Base-by-base conservation (phyloP, 2,113 vertebrate genomes). In the Pardalotus punctatus region DNA sequence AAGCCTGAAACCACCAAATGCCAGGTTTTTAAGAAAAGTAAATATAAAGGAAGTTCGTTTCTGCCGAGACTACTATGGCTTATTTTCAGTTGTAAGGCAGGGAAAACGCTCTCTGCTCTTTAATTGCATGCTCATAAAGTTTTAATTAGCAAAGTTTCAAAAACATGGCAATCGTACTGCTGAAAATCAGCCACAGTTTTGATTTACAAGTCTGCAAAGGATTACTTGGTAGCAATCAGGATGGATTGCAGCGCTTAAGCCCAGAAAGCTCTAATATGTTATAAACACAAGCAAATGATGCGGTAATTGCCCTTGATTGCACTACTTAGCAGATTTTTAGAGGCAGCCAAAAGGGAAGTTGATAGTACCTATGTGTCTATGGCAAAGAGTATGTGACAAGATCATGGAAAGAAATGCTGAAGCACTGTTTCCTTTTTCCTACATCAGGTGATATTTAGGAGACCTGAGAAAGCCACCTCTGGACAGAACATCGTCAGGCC, bases 191-290 rank as follows among this genome's bases (percentile, higher is more conserved):
- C 82, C 92, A 88, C 66, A 87, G 91, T 96, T 97, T 95, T 96
- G 84, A 96, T 97, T 97, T 96, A 92, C 40, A 96, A 93, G 92
- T 90, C 97, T 98, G 97, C 74, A 96, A 98, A 96, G 73, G 90
- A 97, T 97, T 96, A 97, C 45, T 97, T 95, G 94, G 97, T 97
- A 97, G 96, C 96, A 98, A 94, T 96, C 96, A 95, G 87, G 83
- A 94, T 58, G 92, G 91, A 95, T 76, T 94, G 79, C 62, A 95
- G 57, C 64, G 36, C 88, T 93, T 95, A 96, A 89, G 67, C 91
- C 84, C 93, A 97, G 91, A 97, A 86, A 82, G 40, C 90, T 95
- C 78, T 94, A 96, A 92, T 84, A 88, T 36, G 62, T 72, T 95
- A 90, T 96, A 97, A 97, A 95, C 82, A 96, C 71, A 94, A 97